Evolutionary conservation across 2,797 vertebrate genomes (phyloP), one percentile per base, ranked within the genome.

Genomic region (Gallirallus australis): DNA sequence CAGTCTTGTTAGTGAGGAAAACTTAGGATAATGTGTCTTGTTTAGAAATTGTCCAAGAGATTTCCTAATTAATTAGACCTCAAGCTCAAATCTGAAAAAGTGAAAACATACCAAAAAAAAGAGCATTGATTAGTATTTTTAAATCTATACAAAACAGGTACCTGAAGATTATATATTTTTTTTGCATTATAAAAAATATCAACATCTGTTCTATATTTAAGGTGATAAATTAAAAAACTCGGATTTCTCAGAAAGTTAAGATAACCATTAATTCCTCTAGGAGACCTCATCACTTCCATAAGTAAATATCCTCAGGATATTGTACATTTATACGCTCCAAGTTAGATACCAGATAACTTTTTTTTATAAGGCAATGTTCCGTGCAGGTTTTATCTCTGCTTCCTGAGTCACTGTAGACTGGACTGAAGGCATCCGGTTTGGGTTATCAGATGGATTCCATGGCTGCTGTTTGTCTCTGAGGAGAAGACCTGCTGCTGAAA

Each of bases 1-100:
- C 69, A 82, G 75, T 92, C 93, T 95, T 95, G 89, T 96, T 94
- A 87, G 53, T 20, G 31, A 64, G 23, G 45, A 42, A 91, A 92
- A 63, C 65, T 91, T 93, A 50, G 56, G 70, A 91, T 72, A 82
- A 96, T 61, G 37, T 71, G 27, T 84, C 89, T 94, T 82, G 37
- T 86, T 95, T 90, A 70, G 87, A 90, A 94, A 84, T 39, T 72
- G 53, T 90, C 33, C 66, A 23, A 52, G 56, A 82, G 48, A 77
- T 91, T 50, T 82, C 79, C 60, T 76, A 73, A 31, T 95, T 89
- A 75, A 93, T 86, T 83, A 93, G 56, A 76, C 63, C 54, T 90
- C 30, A 28, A 31, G 23, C 89, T 91, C 65, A 95, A 82, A 82
- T 52, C 27, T 23, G 11, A 37, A 25, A 30, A 65, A 60, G 14